Base-by-base conservation (phyloP, 2,113 vertebrate species). In the Macrotis lagotis region DNA sequence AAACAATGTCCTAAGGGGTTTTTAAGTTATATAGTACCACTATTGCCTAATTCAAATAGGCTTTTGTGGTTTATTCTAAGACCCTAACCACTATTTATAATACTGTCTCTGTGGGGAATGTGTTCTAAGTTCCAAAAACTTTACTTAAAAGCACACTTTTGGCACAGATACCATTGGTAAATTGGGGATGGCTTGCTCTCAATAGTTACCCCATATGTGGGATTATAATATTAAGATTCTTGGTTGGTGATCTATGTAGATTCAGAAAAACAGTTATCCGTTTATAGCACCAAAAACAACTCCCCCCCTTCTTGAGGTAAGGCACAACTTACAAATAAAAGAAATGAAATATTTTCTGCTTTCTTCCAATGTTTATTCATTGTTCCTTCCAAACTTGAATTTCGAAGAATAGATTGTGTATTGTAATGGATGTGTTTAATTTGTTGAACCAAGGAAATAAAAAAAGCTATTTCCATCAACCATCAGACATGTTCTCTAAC, bases 361-460 rank as follows among this genome's bases (percentile, higher is more conserved):
- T 25, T 91, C 59, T 91, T 6, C 47, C 52, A 94, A 91, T 95
- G 92, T 91, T 91, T 95, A 74, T 88, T 48, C 91, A 94, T 49
- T 74, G 14, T 74, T 28, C 24, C 50, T 50, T 91, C 91, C 90
- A 92, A 95, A 94, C 59, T 53, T 59, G 91, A 94, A 95, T 94
- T 95, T 48, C 53, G 49, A 93, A 55, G 44, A 92, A 74, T n/a
- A 47, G 52, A 31, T n/a, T n/a, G 31, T 66, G 59, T 66, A 66
- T 12, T 31, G 10, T 66, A 37, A 37, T 74, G 37, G n/a, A 74
- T 74, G 19, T 44, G 37, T 74, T 74, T n/a, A 74, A 74, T 74
- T 74, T 44, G 16, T 74, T 74, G 16, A 74, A 22, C 8, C n/a
- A n/a, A n/a, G 37, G 66, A n/a, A 4, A 10, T 5, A 74, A 74